Percentiles rank a stretch among this genome's conserved stretches.
Conservation (phyloP, 2,888 invertebrate species). For the Anagyrus pseudococci region DNA sequence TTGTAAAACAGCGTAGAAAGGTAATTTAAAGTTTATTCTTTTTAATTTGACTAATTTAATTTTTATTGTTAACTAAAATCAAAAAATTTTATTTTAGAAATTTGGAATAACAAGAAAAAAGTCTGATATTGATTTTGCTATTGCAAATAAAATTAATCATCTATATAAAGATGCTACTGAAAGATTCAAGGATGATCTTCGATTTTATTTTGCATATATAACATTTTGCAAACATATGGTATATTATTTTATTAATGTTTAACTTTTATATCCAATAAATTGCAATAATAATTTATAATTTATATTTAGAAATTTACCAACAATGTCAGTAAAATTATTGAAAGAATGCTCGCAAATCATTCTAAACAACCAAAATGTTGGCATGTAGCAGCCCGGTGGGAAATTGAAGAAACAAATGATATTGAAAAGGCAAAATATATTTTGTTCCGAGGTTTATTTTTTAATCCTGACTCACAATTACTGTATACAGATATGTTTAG, state of each 20-base stretch:
- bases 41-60: not conserved
- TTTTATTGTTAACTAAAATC: slow-evolving; percentile 1
- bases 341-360: slow-evolving; percentile 69
- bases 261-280: slow-evolving; percentile 22
- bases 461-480: slow-evolving; percentile 73
- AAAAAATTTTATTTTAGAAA: slow-evolving; percentile 52
- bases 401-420: slow-evolving; percentile 73
- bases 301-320: slow-evolving; percentile 52
- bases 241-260: slow-evolving; percentile 46
- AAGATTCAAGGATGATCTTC: slow-evolving; percentile 75
- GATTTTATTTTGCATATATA: slow-evolving; percentile 80
- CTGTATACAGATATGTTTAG: slow-evolving; percentile 76
- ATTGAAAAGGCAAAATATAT: slow-evolving; percentile 74
- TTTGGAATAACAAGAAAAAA: slow-evolving; percentile 68
- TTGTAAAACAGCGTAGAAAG: slow-evolving; percentile 70
- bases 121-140: slow-evolving; percentile 71
- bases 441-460: slow-evolving; percentile 77
- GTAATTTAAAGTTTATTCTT: slow-evolving; percentile 45
- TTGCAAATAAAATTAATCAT: slow-evolving; percentile 75
- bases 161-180: slow-evolving; percentile 75
- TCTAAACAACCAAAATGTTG: slow-evolving; percentile 78
- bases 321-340: slow-evolving; percentile 57
- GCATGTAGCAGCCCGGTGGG: slow-evolving; percentile 82
- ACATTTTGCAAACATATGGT: slow-evolving; percentile 78
- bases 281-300: slow-evolving; percentile 4